These are phyloP conservation scores for Tenualosa ilisha DNA, from an alignment of 2,797 vertebrate genomes.

Conservation along the genomic window DNA sequence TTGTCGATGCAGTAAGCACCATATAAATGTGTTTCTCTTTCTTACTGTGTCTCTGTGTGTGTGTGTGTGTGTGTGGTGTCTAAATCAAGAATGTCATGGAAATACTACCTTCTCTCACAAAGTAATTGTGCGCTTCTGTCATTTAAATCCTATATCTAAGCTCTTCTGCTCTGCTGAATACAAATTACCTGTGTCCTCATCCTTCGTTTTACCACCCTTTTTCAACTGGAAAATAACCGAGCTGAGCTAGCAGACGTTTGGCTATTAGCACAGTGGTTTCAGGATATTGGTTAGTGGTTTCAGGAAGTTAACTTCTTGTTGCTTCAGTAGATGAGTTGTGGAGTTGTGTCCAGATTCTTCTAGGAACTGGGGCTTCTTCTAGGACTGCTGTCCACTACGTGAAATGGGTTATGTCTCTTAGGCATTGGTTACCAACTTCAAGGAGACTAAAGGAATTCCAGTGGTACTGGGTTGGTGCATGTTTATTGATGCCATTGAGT, in stretches of 20 bases:
- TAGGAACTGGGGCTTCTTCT: neutral
- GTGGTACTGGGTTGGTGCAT: neutral
- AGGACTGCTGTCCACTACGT: neutral
- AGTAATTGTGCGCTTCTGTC: constrained; percentile 44
- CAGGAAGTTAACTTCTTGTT: neutral
- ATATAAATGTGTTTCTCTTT: constrained; percentile 63
- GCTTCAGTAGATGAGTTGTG: neutral
- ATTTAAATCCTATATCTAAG: constrained; percentile 53
- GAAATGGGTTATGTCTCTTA: neutral
- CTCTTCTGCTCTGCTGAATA: constrained; percentile 42
- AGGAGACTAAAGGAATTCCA: neutral
- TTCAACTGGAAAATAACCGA: neutral
- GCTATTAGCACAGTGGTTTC: neutral
- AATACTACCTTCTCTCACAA: constrained; percentile 52
- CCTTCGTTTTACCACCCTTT: neutral
- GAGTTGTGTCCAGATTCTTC: neutral
- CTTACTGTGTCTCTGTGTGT: constrained; percentile 29
- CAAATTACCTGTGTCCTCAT: constrained; percentile 36
- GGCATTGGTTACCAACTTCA: neutral
- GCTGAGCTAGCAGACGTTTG: neutral
- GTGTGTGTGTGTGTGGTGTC: constrained; percentile 41
- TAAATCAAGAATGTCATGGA: constrained; percentile 28
- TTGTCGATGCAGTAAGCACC: constrained; percentile 68
- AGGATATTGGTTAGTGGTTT: neutral
- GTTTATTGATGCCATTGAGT: neutral